Evolutionary conservation across 2,888 invertebrate genomes (phyloP).

Genomic region (Hemicrepidius hirtus): DNA sequence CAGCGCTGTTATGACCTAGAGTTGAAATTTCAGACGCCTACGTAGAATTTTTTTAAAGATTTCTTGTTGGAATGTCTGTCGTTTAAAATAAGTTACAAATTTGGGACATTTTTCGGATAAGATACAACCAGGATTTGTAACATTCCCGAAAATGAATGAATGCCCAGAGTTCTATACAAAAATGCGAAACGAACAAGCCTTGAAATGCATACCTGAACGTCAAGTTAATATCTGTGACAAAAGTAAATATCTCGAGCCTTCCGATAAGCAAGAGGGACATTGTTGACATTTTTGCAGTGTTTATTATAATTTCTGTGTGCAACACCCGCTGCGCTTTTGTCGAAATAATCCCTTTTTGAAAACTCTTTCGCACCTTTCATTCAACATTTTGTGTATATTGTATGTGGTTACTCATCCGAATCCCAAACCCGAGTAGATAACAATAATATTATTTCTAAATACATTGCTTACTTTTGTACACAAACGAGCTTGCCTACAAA

Average conservation of each 20-base stretch:
- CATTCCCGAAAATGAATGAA: too few species aligned
- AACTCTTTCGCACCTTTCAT: constrained; percentile 50
- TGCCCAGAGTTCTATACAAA: constrained; percentile 8
- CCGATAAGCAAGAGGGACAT: constrained; percentile 24
- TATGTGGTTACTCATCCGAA: constrained; percentile 39
- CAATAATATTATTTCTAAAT: constrained; percentile 40
- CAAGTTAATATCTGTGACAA: constrained; percentile 49
- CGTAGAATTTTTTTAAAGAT: too few species aligned
- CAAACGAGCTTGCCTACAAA: not conserved
- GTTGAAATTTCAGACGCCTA: too few species aligned
- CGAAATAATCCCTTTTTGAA: constrained; percentile 43
- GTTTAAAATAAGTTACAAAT: too few species aligned
- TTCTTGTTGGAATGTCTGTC: too few species aligned
- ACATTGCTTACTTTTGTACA: constrained; percentile 3
- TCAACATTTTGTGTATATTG: constrained; percentile 37
- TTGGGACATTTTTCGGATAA: too few species aligned
- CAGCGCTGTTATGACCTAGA: too few species aligned
- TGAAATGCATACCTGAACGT: constrained; percentile 36
- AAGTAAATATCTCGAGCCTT: constrained; percentile 41
- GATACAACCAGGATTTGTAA: too few species aligned
- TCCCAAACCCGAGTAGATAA: constrained; percentile 27
- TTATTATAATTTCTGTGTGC: constrained; percentile 43
- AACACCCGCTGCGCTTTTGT: constrained; percentile 46
- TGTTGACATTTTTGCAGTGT: constrained; percentile 50
- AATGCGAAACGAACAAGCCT: constrained; percentile 26